Base-by-base conservation (phyloP, 2,888 invertebrate genomes). In the Rotaria magnacalcarata region DNA sequence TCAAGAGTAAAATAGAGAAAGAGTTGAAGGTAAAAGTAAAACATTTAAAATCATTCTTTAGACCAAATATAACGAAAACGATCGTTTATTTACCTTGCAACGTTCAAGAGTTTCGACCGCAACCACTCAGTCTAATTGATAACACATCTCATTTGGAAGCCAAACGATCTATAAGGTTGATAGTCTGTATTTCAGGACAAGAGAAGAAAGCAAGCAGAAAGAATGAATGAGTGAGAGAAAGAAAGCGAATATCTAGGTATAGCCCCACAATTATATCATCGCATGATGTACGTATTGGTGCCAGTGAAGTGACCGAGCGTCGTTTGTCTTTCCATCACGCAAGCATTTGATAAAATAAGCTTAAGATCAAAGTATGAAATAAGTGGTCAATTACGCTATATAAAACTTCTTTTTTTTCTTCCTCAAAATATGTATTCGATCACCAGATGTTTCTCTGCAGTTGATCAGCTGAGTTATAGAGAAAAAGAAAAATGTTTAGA, bases 121-220 rank as follows among this genome's bases (percentile, higher is more conserved):
- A 67, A 67, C 34, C 67, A 67, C 67, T 67, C 67, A 67, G 34
- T 67, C 67, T 67, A 67, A 67, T 67, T 67, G 67, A 67, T 67
- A 67, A 67, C 67, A 67, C 67, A 67, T 41, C 67, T 67, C 67
- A 67, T 67, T 67, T 67, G 67, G 67, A 67, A 67, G 67, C 67
- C 67, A 67, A 67, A 67, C 67, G 67, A 67, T 67, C 67, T 67
- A 67, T 67, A 19, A 16, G 67, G 16, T 67, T 67, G 67, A 67
- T 67, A 34, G 67, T 67, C 67, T 67, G 34, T 16, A 67, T 67
- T 67, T 67, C 67, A 67, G 67, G 67, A 67, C 67, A 67, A 16
- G 2, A 67, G 67, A 60, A 34, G n/a, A 67, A 56, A 24, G 56
- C 56, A 56, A 56, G 56, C 6, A 24, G 24, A 56, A 1, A 67